A percentile compares a stretch with the other conserved stretches of the same genome.
Evolutionary conservation across 2,113 vertebrate species (phyloP).

Genomic region (Mola mola): DNA sequence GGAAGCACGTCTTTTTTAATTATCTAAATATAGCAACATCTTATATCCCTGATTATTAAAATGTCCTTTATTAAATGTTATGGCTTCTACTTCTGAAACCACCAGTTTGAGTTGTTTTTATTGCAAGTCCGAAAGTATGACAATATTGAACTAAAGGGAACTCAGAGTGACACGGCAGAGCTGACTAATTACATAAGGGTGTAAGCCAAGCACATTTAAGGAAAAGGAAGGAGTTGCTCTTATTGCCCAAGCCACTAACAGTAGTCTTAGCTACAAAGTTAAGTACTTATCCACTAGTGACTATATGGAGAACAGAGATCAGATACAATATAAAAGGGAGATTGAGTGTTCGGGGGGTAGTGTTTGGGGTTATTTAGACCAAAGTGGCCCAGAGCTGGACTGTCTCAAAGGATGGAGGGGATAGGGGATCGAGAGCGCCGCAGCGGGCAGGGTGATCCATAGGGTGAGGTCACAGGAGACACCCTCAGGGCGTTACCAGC

Average conservation of each 20-base stretch:
- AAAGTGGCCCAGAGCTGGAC: constrained; percentile 71
- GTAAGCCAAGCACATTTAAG: constrained; percentile 59
- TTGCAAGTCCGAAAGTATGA: constrained; percentile 77
- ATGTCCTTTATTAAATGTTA: constrained; percentile 73
- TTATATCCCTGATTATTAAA: constrained; percentile 87
- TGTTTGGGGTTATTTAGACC: constrained; percentile 42
- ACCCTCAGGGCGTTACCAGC: constrained; percentile 91
- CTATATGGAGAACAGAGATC: constrained; percentile 68
- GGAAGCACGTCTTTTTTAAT: constrained; percentile 85
- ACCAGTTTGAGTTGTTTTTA: constrained; percentile 80
- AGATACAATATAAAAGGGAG: constrained; percentile 21
- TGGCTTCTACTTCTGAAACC: constrained; percentile 82
- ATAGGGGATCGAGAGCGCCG: constrained; percentile 93
- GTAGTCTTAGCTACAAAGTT: constrained; percentile 73
- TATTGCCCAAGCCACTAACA: constrained; percentile 29
- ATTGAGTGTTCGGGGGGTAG: constrained; percentile 14
- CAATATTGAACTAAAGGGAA: constrained; percentile 66
- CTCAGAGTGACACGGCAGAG: constrained; percentile 48
- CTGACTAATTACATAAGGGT: constrained; percentile 64
- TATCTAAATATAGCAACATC: constrained; percentile 80
- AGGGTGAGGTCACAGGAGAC: constrained; percentile 94
- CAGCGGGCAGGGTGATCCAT: constrained; percentile 93
- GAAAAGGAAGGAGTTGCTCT: neutral
- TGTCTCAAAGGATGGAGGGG: constrained; percentile 92
- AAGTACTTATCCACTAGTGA: constrained; percentile 76